Conservation (phyloP, 1,140 invertebrate genomes). For the Oedothorax gibbosus region DNA sequence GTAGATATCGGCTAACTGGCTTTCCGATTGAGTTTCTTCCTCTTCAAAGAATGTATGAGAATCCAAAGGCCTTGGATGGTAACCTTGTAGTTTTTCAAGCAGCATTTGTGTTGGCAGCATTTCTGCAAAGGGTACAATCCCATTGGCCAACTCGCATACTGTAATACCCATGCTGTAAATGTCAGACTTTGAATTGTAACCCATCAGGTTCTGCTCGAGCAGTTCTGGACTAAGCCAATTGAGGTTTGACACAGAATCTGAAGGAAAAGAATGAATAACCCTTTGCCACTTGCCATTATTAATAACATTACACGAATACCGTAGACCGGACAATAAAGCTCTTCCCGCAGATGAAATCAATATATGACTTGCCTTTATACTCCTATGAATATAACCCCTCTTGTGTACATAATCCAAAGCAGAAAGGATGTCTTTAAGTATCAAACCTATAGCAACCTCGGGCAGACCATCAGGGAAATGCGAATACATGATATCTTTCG, state of each 20-base stretch:
- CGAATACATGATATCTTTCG: constrained; percentile 80
- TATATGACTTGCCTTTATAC: constrained; percentile 86
- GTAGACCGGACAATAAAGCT: constrained; percentile 80
- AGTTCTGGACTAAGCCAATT: constrained; percentile 92
- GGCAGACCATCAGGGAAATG: constrained; percentile 84
- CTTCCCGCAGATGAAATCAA: constrained; percentile 78
- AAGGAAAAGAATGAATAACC: constrained; percentile 80
- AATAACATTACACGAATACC: constrained; percentile 80
- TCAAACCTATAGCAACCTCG: constrained; percentile 82
- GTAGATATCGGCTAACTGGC: constrained; percentile 52
- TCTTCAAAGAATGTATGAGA: constrained; percentile 76
- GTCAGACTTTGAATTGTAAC: constrained; percentile 90
- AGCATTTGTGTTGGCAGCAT: constrained; percentile 87
- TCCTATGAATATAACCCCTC: constrained; percentile 87
- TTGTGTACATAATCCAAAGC: constrained; percentile 87
- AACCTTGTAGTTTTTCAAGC: constrained; percentile 87
- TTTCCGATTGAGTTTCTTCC: constrained; percentile 63
- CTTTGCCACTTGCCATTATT: constrained; percentile 77
- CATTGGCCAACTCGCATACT: constrained; percentile 90
- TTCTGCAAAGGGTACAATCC: constrained; percentile 85
- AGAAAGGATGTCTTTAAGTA: constrained; percentile 81
- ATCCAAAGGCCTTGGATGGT: constrained; percentile 81
- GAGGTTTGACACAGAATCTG: constrained; percentile 77
- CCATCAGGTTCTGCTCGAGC: constrained; percentile 86
- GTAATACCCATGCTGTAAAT: constrained; percentile 90